Evolutionary conservation across 2,888 invertebrate species (phyloP), one percentile per base, ranked within the genome.

Genomic region (Folsomia candida): DNA sequence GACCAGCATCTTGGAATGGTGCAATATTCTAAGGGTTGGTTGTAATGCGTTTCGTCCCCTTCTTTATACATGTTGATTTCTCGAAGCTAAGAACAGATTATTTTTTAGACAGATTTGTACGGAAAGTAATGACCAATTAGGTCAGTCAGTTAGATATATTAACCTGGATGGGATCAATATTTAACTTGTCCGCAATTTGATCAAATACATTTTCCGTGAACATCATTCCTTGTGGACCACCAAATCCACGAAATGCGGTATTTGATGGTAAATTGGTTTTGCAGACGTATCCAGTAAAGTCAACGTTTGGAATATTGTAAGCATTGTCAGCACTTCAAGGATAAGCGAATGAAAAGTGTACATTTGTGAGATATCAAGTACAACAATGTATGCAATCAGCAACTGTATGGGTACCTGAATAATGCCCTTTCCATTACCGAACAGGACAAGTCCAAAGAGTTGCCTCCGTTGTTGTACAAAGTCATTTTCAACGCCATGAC

Each of bases 231-330:
- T 95, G 95, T 0, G 95, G 95, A 0, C 90, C 93, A 4, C 95
- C 95, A 81, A 94, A 95, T 1, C 94, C 94, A 80, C 97, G 86
- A 81, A 96, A 97, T 0, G 97, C 97, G 0, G 96, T 97, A 82
- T 94, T 94, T 0, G 94, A 94, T 0, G 94, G 90, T 64, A 93
- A 83, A 85, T 97, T 95, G 0, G 97, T 97, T 83, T 88, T 90
- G 81, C 96, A 97, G 14, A 89, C 85, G 81, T 88, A 88, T 0
- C 92, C 92, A 14, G 85, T 86, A 0, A 92, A 88, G 76, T 88
- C 87, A 0, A 89, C 86, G 78, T 90, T 89, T 0, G 91, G 91
- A 74, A 95, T 88, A 80, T 66, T 87, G 83, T 96, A 97, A 0
- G 91, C 87, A 82, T 94, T 95, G 83, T 91, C 90, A 78, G 89